These are phyloP conservation scores for Gymnoscopelus braueri DNA, from an alignment of 2,797 vertebrate species.

Conservation along the genomic window DNA sequence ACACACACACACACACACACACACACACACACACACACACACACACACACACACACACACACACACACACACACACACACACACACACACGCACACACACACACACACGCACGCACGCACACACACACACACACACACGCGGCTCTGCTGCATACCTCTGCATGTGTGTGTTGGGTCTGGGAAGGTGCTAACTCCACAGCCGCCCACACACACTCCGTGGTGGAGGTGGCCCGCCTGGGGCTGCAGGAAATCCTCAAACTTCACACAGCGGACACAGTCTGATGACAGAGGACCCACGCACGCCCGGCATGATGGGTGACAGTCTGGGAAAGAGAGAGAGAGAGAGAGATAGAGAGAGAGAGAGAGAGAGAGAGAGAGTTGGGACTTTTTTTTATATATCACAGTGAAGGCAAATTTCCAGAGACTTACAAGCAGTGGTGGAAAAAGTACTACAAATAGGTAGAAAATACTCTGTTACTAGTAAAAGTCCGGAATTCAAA, in stretches of 20 bases:
- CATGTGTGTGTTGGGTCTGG: constrained; percentile 79
- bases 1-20: background rate
- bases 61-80: background rate
- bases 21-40: background rate
- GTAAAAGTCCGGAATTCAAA: no score
- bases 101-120: background rate
- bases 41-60: background rate
- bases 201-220: constrained; percentile 81
- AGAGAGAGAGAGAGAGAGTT: background rate
- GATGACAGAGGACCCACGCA: constrained; percentile 84
- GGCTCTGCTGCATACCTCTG: constrained; percentile 75
- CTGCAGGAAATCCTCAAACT: constrained; percentile 80
- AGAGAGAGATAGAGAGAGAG: background rate
- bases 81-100: background rate
- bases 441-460: no score
- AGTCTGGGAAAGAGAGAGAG: constrained; percentile 73
- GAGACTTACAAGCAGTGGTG: no score
- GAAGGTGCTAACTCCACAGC: constrained; percentile 80
- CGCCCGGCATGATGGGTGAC: constrained; percentile 86
- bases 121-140: background rate
- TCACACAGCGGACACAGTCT: constrained; percentile 83
- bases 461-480: no score
- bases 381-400: no score
- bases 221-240: constrained; percentile 46
- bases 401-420: no score